phyloP scores from a whole-genome alignment of 2,888 invertebrate genomes.

The Alitta virens region DNA sequence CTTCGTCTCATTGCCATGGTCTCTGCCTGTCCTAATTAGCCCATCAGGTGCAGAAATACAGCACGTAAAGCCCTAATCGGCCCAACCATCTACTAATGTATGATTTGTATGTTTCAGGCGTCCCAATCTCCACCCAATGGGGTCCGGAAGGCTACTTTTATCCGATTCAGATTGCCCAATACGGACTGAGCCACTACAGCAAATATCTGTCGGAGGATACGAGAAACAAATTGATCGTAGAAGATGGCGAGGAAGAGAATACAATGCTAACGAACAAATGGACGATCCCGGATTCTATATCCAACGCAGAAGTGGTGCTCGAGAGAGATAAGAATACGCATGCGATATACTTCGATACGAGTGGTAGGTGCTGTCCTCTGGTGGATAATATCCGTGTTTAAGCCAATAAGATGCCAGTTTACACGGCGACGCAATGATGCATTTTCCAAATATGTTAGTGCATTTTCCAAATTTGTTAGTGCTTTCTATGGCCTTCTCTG shows the following conservation, averaged over 20 bases:
- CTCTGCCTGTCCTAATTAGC: too few relatives aligned
- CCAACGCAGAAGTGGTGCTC: constrained; percentile 59
- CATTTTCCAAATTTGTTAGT: too few relatives aligned
- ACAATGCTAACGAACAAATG: constrained; percentile 58
- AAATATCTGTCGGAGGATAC: constrained; percentile 86
- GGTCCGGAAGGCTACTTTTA: constrained; percentile 93
- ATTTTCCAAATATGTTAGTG: too few relatives aligned
- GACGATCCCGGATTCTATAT: constrained; percentile 70
- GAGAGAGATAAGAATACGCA: constrained; percentile 8
- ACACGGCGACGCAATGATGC: too few relatives aligned
- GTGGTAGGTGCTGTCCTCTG: constrained; percentile 56
- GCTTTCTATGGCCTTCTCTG: too few relatives aligned
- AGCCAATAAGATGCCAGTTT: too few relatives aligned
- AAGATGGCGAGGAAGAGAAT: constrained; percentile 67
- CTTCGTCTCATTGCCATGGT: too few relatives aligned
- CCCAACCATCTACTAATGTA: too few relatives aligned
- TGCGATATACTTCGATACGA: constrained; percentile 69
- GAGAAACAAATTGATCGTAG: constrained; percentile 71
- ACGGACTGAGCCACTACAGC: constrained; percentile 94
- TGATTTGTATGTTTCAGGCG: constrained; percentile 37
- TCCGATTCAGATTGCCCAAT: constrained; percentile 98
- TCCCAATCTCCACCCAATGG: constrained; percentile 68
- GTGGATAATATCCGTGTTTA: too few relatives aligned
- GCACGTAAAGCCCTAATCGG: too few relatives aligned
- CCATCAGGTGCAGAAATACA: too few relatives aligned